Conservation (phyloP, 2,113 vertebrate species). For the rabbit (Oryctolagus cuniculus) region mOryCun1.1 NC_091447.1:41766001-41766500, state of each 20-base stretch:
- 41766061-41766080: neutral
- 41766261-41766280: neutral
- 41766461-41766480: neutral
- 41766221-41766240: conserved; percentile 15
- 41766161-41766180: neutral
- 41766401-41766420: neutral
- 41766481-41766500: neutral
- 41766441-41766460: neutral
- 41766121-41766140: neutral
- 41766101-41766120: neutral
- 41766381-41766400: neutral
- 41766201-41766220: neutral
- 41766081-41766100: neutral
- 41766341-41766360: conserved; percentile 1
- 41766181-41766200: neutral
- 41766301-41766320: neutral
- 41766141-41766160: neutral
- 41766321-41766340: neutral
- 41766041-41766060: neutral
- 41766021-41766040: neutral
- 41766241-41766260: neutral
- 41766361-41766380: neutral
- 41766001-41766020: neutral
- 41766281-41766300: neutral
- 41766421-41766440: neutral